Percentiles rank a stretch among this genome's conserved stretches.
phyloP scores from a whole-genome alignment of 1,140 invertebrate genomes.

The Maconellicoccus hirsutus region DNA sequence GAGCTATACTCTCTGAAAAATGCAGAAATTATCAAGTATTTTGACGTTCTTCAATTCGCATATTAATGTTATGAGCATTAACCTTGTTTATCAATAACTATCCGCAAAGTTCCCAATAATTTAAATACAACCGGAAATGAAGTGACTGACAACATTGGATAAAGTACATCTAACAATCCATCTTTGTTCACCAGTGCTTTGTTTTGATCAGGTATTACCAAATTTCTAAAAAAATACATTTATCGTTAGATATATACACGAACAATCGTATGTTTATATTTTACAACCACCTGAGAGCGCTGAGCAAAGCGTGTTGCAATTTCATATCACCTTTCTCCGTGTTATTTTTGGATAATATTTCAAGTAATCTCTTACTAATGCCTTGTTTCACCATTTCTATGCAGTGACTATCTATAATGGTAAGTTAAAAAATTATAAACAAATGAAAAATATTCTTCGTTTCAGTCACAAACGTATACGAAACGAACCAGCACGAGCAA shows the following conservation, averaged over 20 bases:
- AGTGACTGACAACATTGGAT: conserved; percentile 59
- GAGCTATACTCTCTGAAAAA: conserved; percentile 47
- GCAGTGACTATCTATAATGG: conserved; percentile 57
- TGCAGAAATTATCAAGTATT: conserved; percentile 17
- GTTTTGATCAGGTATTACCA: conserved; percentile 66
- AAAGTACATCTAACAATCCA: conserved; percentile 57
- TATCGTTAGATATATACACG: background rate
- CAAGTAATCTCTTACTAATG: conserved; percentile 59
- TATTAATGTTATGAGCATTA: conserved; percentile 26
- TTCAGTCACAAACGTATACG: conserved; percentile 15
- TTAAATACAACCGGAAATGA: conserved; percentile 74
- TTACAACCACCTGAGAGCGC: conserved; percentile 45
- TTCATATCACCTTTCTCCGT: conserved; percentile 49
- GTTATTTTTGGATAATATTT: conserved; percentile 44
- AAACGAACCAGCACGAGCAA: conserved; percentile 55
- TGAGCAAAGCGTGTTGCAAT: conserved; percentile 69
- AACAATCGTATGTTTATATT: background rate
- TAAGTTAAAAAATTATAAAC: background rate
- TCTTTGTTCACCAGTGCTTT: conserved; percentile 57
- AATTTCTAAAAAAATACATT: conserved; percentile 42
- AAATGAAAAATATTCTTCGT: background rate
- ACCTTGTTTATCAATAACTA: conserved; percentile 71
- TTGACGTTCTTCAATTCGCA: background rate
- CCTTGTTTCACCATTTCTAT: conserved; percentile 66
- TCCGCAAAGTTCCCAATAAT: conserved; percentile 68